Conservation (phyloP, 2,797 vertebrate species). For the Clamator glandarius region DNA sequence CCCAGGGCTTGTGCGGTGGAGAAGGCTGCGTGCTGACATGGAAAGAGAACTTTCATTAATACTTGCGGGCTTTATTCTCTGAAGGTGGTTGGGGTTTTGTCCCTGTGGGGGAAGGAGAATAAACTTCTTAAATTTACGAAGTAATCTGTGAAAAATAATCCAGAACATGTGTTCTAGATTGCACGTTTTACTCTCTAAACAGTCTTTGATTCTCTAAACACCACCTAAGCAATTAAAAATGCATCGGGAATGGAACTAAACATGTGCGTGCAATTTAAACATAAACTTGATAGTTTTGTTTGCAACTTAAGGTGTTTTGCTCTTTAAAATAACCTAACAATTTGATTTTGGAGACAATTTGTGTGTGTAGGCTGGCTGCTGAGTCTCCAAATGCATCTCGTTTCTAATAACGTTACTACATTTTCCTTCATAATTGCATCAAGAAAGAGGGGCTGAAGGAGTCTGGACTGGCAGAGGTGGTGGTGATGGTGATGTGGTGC, state of each 20-base stretch:
- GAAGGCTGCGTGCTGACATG: slow-evolving; percentile 47
- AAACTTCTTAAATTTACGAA: slow-evolving; percentile 67
- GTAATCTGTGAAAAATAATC: slow-evolving; percentile 53
- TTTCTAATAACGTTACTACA: neutral
- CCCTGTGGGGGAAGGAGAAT: neutral
- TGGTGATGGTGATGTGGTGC: neutral
- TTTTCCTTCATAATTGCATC: neutral
- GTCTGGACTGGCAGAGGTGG: neutral
- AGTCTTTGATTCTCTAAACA: slow-evolving; percentile 12
- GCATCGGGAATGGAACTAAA: slow-evolving; percentile 21
- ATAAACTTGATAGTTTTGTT: neutral
- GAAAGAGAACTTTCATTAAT: slow-evolving; percentile 54
- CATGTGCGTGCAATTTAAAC: neutral
- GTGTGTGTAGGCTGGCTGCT: rapidly evolving
- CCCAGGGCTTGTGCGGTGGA: slow-evolving; percentile 56
- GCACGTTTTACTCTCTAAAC: too few relatives aligned
- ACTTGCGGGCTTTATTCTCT: slow-evolving; percentile 2
- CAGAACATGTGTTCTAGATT: slow-evolving; percentile 37
- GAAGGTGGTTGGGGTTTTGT: neutral
- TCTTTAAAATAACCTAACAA: neutral
- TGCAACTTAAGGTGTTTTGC: neutral
- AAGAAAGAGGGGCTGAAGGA: rapidly evolving
- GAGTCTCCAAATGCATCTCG: neutral
- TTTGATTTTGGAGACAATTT: neutral
- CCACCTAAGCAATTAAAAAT: slow-evolving; percentile 46